Evolutionary conservation across 64 coral and sea anemone genomes (phyloP).

Genomic region (Stichodactyla mertensii): DNA sequence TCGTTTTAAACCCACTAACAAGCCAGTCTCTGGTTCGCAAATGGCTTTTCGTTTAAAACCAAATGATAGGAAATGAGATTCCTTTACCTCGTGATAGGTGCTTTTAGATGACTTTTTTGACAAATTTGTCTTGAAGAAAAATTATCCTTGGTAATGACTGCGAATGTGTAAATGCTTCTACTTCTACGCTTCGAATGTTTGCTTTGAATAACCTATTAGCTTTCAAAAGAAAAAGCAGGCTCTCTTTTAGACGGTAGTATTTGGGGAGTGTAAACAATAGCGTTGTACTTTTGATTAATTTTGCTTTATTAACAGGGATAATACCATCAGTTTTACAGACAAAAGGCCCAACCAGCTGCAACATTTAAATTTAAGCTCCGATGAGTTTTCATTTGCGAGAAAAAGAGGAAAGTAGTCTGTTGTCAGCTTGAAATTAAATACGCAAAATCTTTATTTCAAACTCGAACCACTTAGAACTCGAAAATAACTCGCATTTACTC

Average conservation of each 20-base stretch:
- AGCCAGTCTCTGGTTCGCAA: background rate
- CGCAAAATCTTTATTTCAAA: slow-evolving; percentile 10
- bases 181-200: slow-evolving; percentile 7
- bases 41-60: slow-evolving; percentile 15
- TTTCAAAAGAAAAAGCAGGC: slow-evolving; percentile 42
- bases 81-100: slow-evolving; percentile 11
- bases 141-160: slow-evolving; percentile 25
- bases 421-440: slow-evolving; percentile 21
- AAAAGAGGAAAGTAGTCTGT: slow-evolving; percentile 16
- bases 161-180: slow-evolving; percentile 15
- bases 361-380: slow-evolving; percentile 57
- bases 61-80: slow-evolving; percentile 29
- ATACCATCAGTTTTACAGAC: slow-evolving; percentile 63
- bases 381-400: slow-evolving; percentile 11
- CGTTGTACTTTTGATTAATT: slow-evolving; percentile 70
- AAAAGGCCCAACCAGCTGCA: slow-evolving; percentile 50
- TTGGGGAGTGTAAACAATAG: slow-evolving; percentile 49
- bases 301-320: slow-evolving; percentile 71
- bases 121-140: slow-evolving; percentile 25
- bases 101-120: slow-evolving; percentile 23
- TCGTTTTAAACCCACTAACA: slow-evolving; percentile 8
- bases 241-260: slow-evolving; percentile 46
- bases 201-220: slow-evolving; percentile 26
- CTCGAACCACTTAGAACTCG: slow-evolving; percentile 16
- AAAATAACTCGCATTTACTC: slow-evolving; percentile 17